Evolutionary conservation across 2,888 invertebrate genomes (phyloP).

Genomic region (Prosapia bicincta): DNA sequence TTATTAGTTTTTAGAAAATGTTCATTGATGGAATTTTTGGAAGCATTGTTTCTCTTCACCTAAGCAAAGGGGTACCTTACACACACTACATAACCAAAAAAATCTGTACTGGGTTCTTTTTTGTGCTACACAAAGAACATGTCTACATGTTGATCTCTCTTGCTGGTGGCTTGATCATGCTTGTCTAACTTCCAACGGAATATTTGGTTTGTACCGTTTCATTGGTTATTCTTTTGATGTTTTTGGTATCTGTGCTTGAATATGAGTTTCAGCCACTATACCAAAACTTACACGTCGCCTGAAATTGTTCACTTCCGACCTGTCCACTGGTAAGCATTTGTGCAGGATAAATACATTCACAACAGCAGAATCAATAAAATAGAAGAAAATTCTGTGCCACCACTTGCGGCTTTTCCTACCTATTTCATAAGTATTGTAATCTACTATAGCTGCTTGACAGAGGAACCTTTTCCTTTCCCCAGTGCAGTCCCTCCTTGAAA

Average conservation of each 20-base stretch:
- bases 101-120: slow-evolving; percentile 1
- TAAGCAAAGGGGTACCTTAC: slow-evolving; percentile 5
- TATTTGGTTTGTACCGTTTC: slow-evolving; percentile 6
- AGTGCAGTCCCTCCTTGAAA: slow-evolving; percentile 21
- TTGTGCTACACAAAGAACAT: slow-evolving; percentile 2
- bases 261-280: too few relatives aligned
- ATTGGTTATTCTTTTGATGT: too few relatives aligned
- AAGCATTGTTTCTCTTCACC: background rate
- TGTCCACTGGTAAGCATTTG: background rate
- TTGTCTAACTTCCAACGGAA: background rate
- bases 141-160: background rate
- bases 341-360: slow-evolving; percentile 34
- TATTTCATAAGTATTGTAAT: too few relatives aligned
- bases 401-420: slow-evolving; percentile 41
- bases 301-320: background rate
- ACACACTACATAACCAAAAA: slow-evolving; percentile 11
- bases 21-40: too few relatives aligned
- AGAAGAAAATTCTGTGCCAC: too few relatives aligned
- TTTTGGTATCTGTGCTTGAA: too few relatives aligned
- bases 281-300: background rate
- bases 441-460: slow-evolving; percentile 37
- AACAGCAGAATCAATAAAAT: slow-evolving; percentile 38
- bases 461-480: slow-evolving; percentile 22
- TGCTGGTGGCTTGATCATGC: slow-evolving; percentile 11
- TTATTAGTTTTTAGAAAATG: too few relatives aligned